These are phyloP conservation scores for Lochmaea capreae DNA, from an alignment of 2,888 invertebrate species.

Conservation along the genomic window DNA sequence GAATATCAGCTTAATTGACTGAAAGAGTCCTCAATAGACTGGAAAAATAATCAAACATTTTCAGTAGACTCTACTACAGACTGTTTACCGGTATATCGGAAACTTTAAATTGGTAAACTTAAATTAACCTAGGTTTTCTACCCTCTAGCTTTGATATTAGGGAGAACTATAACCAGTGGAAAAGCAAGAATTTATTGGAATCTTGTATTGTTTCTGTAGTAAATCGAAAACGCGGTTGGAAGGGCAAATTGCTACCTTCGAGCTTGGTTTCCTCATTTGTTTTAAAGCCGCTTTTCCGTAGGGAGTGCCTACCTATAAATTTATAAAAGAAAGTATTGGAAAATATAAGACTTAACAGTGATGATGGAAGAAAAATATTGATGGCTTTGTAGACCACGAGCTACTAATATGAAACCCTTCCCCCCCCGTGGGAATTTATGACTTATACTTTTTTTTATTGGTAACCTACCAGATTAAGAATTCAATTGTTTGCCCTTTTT, in stretches of 20 bases:
- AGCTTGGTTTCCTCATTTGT: not conserved
- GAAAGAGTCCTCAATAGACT: conserved; percentile 37
- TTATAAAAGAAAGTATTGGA: not conserved
- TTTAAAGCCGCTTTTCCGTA: not conserved
- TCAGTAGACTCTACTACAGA: conserved; percentile 25
- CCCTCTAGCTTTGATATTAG: conserved; percentile 32
- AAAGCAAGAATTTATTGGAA: conserved; percentile 22
- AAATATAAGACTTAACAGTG: too few species aligned
- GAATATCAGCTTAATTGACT: conserved; percentile 40
- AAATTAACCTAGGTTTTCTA: conserved; percentile 36
- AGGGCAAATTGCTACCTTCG: not conserved
- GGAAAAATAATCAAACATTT: conserved; percentile 43
- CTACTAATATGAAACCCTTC: too few species aligned
- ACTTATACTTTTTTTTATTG: too few species aligned
- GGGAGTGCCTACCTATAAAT: not conserved
- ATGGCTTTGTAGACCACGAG: too few species aligned
- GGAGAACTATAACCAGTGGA: conserved; percentile 23
- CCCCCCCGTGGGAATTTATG: too few species aligned
- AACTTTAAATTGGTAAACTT: conserved; percentile 43
- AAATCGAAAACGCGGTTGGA: conserved; percentile 4
- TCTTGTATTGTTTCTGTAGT: conserved; percentile 18
- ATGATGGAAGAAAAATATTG: too few species aligned
- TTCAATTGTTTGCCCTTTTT: too few species aligned
- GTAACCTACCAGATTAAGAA: too few species aligned
- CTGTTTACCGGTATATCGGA: conserved; percentile 31